phyloP scores from a whole-genome alignment of 2,888 invertebrate genomes.

The Zaprionus bogoriensis region DNA sequence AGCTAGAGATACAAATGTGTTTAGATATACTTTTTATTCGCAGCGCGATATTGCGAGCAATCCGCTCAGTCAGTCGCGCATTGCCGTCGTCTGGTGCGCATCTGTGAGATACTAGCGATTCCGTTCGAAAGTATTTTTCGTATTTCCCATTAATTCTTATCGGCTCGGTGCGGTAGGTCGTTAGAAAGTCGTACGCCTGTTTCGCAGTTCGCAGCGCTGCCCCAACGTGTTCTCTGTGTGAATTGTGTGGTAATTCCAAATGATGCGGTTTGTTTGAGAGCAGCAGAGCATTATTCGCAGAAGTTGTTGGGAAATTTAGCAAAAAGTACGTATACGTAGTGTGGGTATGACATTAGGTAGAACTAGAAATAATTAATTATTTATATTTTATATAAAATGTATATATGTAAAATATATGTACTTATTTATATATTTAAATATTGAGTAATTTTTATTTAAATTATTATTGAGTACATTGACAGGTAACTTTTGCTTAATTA shows the following conservation, averaged over 20 bases:
- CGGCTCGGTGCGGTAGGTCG: conserved; percentile 45
- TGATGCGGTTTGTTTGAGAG: conserved; percentile 6
- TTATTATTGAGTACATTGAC: too few relatives aligned
- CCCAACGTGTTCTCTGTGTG: background rate
- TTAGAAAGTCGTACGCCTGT: conserved; percentile 17
- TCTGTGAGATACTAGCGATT: conserved; percentile 40
- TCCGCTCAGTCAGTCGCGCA: conserved; percentile 24
- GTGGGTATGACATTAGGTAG: background rate
- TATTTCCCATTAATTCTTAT: conserved; percentile 28
- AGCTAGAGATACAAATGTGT: background rate
- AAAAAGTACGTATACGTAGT: background rate
- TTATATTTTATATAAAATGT: background rate
- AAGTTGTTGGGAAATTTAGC: conserved; percentile 1
- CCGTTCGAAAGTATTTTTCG: conserved; percentile 4
- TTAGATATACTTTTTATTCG: conserved; percentile 7
- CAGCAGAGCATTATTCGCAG: background rate
- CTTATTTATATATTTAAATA: too few relatives aligned
- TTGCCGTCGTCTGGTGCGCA: conserved; percentile 29
- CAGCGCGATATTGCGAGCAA: conserved; percentile 18
- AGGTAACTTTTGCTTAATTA: too few relatives aligned
- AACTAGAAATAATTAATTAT: background rate
- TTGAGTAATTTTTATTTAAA: too few relatives aligned
- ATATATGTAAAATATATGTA: background rate
- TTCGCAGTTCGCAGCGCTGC: conserved; percentile 3
- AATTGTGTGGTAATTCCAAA: conserved; percentile 11